Conservation (phyloP, 2,113 vertebrate species). For the Lamprologus ornatipinnis region DNA sequence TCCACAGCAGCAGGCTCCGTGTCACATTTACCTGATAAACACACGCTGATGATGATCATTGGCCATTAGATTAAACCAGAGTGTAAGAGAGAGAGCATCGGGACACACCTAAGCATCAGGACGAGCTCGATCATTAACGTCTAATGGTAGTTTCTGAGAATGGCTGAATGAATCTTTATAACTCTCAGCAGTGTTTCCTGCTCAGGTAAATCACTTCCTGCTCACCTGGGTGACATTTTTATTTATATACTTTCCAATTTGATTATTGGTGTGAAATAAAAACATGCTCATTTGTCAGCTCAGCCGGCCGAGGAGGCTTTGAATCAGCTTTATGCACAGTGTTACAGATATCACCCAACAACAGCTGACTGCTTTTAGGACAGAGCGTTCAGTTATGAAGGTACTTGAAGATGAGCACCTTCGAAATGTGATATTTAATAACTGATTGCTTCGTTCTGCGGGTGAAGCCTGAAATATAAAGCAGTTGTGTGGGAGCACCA, state of each 20-base stretch:
- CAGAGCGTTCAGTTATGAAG: not conserved
- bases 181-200: not conserved
- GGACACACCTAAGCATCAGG: not conserved
- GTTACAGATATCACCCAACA: not conserved
- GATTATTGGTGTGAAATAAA: not conserved
- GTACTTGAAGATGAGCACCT: not conserved
- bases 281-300: not conserved
- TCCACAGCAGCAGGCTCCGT: not conserved
- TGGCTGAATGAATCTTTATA: not conserved
- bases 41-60: not conserved
- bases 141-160: not conserved
- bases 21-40: not conserved
- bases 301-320: rapidly evolving
- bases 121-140: not conserved
- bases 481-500: not conserved
- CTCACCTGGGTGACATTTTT: not conserved
- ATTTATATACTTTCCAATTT: not conserved
- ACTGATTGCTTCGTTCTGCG: not conserved
- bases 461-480: not conserved
- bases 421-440: not conserved
- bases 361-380: not conserved
- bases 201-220: not conserved
- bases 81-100: not conserved
- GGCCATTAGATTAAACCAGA: not conserved
- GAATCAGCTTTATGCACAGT: not conserved